phyloP scores from a whole-genome alignment of 1,140 invertebrate genomes.

The Anoplolepis gracilipes region DNA sequence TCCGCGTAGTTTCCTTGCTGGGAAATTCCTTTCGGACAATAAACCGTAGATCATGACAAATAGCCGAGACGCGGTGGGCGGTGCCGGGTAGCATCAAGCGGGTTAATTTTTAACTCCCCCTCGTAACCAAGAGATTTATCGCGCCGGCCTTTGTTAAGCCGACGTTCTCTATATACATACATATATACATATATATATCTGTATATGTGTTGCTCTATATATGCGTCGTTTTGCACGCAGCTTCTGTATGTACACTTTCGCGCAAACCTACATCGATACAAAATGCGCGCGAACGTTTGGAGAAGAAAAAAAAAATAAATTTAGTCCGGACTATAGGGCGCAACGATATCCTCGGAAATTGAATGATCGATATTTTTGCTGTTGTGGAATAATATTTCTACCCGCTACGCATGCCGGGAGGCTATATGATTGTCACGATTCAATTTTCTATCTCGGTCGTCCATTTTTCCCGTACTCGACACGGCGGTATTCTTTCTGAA shows the following conservation, averaged over 20 bases:
- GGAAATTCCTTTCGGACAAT: conserved; percentile 66
- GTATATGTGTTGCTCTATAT: background rate
- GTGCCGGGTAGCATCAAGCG: conserved; percentile 55
- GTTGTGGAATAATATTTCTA: conserved; percentile 35
- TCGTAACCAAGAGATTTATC: conserved; percentile 76
- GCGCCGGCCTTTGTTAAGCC: conserved; percentile 71
- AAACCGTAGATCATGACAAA: conserved; percentile 73
- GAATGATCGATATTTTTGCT: conserved; percentile 43
- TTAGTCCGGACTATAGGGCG: background rate
- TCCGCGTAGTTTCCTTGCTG: conserved; percentile 50
- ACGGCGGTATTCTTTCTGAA: background rate
- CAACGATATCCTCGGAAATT: conserved; percentile 46
- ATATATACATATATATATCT: conserved; percentile 11
- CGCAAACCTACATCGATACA: background rate
- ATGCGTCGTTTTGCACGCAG: background rate
- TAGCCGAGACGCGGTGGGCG: conserved; percentile 55
- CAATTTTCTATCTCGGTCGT: conserved; percentile 4
- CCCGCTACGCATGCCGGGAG: background rate
- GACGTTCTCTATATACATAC: conserved; percentile 49
- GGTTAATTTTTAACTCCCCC: conserved; percentile 79
- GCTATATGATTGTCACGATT: conserved; percentile 12
- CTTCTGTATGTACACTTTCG: background rate
- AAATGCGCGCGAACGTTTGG: background rate
- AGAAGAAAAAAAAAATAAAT: conserved; percentile 12
- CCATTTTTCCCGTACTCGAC: background rate